These are phyloP conservation scores for Volucella bombylans DNA, from an alignment of 2,888 invertebrate species.

Conservation along the genomic window DNA sequence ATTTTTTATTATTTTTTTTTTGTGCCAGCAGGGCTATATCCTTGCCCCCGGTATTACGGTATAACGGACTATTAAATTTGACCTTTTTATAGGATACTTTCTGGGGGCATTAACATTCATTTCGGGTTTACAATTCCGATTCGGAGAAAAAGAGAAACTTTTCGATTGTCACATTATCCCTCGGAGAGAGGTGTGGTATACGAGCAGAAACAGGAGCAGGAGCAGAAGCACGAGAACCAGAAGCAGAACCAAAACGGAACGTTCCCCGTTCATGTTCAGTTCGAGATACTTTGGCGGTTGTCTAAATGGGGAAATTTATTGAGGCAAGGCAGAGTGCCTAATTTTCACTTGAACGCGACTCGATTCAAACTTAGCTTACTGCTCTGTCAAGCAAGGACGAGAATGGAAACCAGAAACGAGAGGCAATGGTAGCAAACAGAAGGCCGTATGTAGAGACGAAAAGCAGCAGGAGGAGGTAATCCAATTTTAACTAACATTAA, in stretches of 20 bases:
- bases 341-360: constrained; percentile 71
- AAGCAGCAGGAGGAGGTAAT: constrained; percentile 52
- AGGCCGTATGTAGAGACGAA: neutral
- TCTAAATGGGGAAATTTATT: constrained; percentile 72
- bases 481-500: constrained; percentile 74
- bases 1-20: constrained; percentile 23
- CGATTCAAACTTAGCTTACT: constrained; percentile 66
- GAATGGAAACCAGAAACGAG: neutral
- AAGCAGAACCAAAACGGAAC: too few relatives aligned
- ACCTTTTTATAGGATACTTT: constrained; percentile 76
- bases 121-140: constrained; percentile 72
- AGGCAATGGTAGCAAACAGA: neutral
- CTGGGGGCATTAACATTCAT: constrained; percentile 75
- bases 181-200: constrained; percentile 22
- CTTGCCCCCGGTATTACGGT: constrained; percentile 71
- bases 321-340: constrained; percentile 53
- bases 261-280: constrained; percentile 18
- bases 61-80: constrained; percentile 76
- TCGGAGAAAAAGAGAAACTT: constrained; percentile 64
- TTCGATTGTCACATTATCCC: constrained; percentile 73
- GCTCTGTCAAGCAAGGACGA: constrained; percentile 52
- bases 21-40: constrained; percentile 49
- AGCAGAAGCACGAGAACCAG: too few relatives aligned
- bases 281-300: constrained; percentile 68
- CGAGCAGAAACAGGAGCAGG: neutral